Conservation (phyloP, 2,888 invertebrate species). For the Copidosoma aretas region DNA sequence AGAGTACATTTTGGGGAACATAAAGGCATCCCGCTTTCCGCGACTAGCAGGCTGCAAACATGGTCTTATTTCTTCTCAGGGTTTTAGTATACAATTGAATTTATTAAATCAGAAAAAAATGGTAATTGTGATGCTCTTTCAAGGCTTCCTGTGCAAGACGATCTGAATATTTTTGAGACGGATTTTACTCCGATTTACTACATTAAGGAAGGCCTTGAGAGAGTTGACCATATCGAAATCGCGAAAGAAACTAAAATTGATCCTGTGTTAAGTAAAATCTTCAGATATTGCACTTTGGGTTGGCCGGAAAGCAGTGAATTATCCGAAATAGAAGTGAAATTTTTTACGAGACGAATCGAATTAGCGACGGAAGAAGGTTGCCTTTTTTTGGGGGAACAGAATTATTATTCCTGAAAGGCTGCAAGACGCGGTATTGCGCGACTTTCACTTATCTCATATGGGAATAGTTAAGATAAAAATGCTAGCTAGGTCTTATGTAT, state of each 20-base stretch:
- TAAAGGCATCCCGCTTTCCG: no score
- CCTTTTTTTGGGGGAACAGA: background rate
- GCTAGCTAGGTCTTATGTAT: slow-evolving; percentile 43
- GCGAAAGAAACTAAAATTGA: background rate
- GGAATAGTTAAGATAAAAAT: slow-evolving; percentile 47
- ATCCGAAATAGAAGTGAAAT: no score
- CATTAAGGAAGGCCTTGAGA: background rate
- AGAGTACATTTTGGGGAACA: background rate
- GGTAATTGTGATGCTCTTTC: no score
- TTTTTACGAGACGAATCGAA: background rate
- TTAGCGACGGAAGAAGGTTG: background rate
- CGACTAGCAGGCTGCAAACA: no score
- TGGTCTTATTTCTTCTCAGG: no score
- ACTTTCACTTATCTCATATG: slow-evolving; percentile 45
- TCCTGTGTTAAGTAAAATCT: background rate
- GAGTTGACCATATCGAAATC: background rate
- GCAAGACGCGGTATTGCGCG: slow-evolving; percentile 36
- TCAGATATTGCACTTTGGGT: no score
- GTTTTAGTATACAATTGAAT: no score
- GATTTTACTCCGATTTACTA: background rate
- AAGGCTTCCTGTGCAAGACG: background rate
- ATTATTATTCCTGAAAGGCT: background rate
- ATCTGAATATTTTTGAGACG: background rate
- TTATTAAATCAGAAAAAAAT: no score
- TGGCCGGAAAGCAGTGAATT: no score